Base-by-base conservation (phyloP, 1,140 invertebrate species). In the Campodea augens region DNA sequence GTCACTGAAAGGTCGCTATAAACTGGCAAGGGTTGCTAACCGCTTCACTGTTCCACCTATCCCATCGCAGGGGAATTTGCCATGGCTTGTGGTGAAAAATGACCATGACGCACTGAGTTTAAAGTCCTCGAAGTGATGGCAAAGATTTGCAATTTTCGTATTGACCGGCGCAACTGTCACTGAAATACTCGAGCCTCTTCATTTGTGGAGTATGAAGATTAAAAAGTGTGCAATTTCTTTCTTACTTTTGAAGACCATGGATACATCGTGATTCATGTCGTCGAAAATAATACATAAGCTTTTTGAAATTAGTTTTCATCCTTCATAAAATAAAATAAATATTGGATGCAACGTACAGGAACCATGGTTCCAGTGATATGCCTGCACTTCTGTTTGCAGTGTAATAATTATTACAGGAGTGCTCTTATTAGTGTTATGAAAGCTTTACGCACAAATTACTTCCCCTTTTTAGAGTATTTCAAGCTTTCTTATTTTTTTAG, bases 91-190 rank as follows among this genome's bases (percentile, higher is more conserved):
- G 36, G 36, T 19, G 15, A 18, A 10, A 19, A 19, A 18, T n/a
- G 20, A 37, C 36, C 36, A 37, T 37, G 36, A 18, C 15, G 10
- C 36, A 4, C 20, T 37, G 15, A 37, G 20, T 37, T 19, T 3
- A 37, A 37, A 37, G 10, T 37, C 36, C 20, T 37, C 20, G 15
- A 18, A n/a, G 20, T 37, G 36, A 10, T 18, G 3, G 36, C 36
- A 37, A n/a, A 37, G 36, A 37, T 37, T 37, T 37, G 20, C 36
- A 37, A 19, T 37, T 37, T 15, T 37, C 20, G 20, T 37, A 37
- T 37, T 37, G 36, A 18, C n/a, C 36, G 36, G 36, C 10, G 20
- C 36, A 37, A 18, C 36, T 19, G 3, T 37, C 10, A 37, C 36
- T 37, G 20, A 4, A 37, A 37, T 37, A 37, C 15, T n/a, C 20